Percentiles rank a stretch among this genome's conserved stretches.
phyloP scores from a whole-genome alignment of 1,140 invertebrate genomes.

The Trissolcus basalis region DNA sequence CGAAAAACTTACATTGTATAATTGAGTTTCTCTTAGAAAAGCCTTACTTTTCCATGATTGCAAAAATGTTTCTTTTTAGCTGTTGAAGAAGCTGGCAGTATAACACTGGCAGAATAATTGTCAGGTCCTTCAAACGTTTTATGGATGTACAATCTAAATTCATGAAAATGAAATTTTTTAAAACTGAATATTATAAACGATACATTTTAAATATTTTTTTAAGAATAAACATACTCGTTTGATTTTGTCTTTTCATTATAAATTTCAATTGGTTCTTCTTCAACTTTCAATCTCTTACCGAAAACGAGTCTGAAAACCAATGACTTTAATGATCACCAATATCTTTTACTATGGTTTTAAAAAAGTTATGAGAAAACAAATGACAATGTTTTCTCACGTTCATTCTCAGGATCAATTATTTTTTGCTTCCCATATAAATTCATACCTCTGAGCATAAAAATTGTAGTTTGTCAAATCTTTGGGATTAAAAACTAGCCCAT shows the following conservation, averaged over 20 bases:
- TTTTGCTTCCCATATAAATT: constrained; percentile 19
- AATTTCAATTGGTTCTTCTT: constrained; percentile 3
- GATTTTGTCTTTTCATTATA: constrained; percentile 20
- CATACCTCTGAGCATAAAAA: constrained; percentile 31
- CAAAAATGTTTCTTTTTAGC: no score
- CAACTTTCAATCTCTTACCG: neutral
- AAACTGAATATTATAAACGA: no score
- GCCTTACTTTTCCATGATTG: no score
- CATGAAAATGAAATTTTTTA: no score
- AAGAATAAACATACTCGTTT: constrained; percentile 17
- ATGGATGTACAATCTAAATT: no score
- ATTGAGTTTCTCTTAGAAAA: no score
- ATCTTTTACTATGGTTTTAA: neutral
- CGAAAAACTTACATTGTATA: neutral
- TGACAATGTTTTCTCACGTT: constrained; percentile 31
- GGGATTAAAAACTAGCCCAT: constrained; percentile 64
- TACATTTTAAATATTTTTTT: no score
- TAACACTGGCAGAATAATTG: no score
- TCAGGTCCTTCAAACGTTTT: no score
- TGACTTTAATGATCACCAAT: no score
- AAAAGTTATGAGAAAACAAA: constrained; percentile 18
- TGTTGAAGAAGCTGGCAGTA: no score
- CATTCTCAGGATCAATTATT: constrained; percentile 19
- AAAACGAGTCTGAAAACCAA: neutral
- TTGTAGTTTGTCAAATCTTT: constrained; percentile 28